Percentiles rank a stretch among this genome's conserved stretches.
phyloP scores from a whole-genome alignment of 1,140 invertebrate species.

The Lasioglossum albipes region DNA sequence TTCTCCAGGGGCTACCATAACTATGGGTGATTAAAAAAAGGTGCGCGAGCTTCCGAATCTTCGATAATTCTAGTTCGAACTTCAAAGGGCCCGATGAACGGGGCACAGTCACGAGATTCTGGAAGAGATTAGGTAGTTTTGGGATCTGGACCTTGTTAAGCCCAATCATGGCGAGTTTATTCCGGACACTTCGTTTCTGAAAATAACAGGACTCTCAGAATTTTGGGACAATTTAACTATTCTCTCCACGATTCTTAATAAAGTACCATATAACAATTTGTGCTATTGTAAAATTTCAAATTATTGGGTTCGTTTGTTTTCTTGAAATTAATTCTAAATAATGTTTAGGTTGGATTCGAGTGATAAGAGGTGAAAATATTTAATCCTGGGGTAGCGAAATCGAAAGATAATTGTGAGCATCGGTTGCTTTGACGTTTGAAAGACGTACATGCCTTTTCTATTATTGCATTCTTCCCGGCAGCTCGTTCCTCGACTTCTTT shows the following conservation, averaged over 20 bases:
- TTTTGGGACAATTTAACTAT: too few species aligned
- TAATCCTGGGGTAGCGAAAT: conserved; percentile 33
- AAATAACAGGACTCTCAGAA: too few species aligned
- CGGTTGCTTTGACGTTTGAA: conserved; percentile 37
- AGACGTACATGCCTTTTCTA: conserved; percentile 38
- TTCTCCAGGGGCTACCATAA: background rate
- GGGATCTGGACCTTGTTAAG: background rate
- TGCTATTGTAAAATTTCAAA: too few species aligned
- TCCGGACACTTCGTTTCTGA: too few species aligned
- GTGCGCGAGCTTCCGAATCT: conserved; percentile 24
- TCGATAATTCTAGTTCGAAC: conserved; percentile 23
- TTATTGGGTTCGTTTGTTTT: too few species aligned
- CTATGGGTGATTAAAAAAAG: conserved; percentile 19
- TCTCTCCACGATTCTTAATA: too few species aligned
- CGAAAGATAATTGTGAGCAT: conserved; percentile 25
- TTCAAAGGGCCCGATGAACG: conserved; percentile 41
- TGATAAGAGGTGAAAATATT: background rate
- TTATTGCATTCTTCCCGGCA: conserved; percentile 40
- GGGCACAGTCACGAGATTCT: background rate
- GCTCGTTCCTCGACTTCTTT: background rate
- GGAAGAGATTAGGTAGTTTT: conserved; percentile 4
- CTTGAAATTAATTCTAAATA: too few species aligned
- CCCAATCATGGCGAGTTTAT: too few species aligned
- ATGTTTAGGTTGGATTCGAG: too few species aligned
- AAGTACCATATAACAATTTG: too few species aligned